Evolutionary conservation across 2,113 vertebrate species (phyloP), one percentile per base, ranked within the genome.

Genomic region (Jacana jacana): DNA sequence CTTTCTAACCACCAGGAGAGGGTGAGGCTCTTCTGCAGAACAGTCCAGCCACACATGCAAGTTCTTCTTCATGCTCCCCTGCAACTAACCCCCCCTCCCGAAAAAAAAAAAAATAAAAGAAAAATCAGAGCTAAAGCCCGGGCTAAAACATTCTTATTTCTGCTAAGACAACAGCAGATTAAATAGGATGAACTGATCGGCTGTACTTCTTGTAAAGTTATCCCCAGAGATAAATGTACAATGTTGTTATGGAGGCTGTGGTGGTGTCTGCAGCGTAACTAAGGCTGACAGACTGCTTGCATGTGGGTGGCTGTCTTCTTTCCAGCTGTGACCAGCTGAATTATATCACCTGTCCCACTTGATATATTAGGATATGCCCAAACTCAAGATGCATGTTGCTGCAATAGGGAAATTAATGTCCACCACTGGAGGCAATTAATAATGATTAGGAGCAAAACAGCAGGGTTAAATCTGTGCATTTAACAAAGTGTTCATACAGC

Each of bases 281-380:
- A 97, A 98, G 98, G 97, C 97, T 98, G 98, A 98, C 98, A 98
- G 98, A 98, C 98, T 98, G 98, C 98, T 96, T 98, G 98, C 98
- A 96, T 98, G 98, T 98, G 98, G 98, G 98, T 98, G 98, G 98
- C 98, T 98, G 98, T 98, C 98, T 98, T 97, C 97, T 98, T 98
- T 98, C 98, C 98, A 98, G 98, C 98, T 98, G 98, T 98, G 98
- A 98, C 97, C 98, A 97, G 98, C 98, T 98, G 98, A 98, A 98
- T 98, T 98, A 98, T 98, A 98, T 98, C 98, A 98, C 98, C 98
- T 99, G 98, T 99, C 98, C 98, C 85, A 23, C 95, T 98, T 98
- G 98, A 98, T 98, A 98, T 98, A 98, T 98, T 98, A 97, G 98
- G 98, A 98, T 98, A 98, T 98, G 97, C 98, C 97, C 97, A 97